A percentile compares a stretch with the other conserved stretches of the same genome.
phyloP scores from a whole-genome alignment of 92 coral and sea anemone genomes.

The Palythoa grandis region DNA sequence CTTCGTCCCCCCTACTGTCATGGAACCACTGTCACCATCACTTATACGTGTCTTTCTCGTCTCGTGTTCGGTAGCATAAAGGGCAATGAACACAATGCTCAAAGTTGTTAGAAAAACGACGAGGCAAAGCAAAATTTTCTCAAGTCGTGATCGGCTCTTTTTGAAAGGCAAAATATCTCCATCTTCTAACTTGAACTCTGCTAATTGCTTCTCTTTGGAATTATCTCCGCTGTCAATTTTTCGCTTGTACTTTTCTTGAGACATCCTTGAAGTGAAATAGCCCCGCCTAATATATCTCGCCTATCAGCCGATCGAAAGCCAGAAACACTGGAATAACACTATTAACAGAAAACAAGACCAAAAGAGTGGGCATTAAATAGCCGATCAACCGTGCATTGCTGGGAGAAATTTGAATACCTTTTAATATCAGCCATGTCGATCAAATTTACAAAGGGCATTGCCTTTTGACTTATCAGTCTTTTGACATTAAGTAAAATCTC shows the following conservation, averaged over 20 bases:
- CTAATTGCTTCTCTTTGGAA: background rate
- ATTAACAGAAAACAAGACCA: background rate
- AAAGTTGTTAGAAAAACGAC: slow-evolving; percentile 41
- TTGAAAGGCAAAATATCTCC: background rate
- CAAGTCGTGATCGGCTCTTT: slow-evolving; percentile 46
- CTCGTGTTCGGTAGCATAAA: slow-evolving; percentile 16
- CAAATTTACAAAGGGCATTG: background rate
- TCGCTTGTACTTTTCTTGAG: slow-evolving; percentile 40
- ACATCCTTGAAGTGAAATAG: background rate
- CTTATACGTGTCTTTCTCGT: background rate
- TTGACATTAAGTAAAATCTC: background rate
- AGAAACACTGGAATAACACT: background rate
- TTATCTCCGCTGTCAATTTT: slow-evolving; percentile 50
- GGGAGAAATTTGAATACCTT: background rate
- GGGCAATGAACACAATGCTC: slow-evolving; percentile 46
- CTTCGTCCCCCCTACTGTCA: background rate
- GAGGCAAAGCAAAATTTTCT: slow-evolving; percentile 41
- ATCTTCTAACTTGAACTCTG: slow-evolving; percentile 1
- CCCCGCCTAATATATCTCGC: background rate
- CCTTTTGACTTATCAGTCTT: background rate
- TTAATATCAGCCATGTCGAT: background rate
- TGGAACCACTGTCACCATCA: background rate
- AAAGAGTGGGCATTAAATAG: background rate
- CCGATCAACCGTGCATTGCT: background rate
- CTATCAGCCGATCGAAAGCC: background rate